phyloP scores from a whole-genome alignment of 1,140 invertebrate genomes.

The Paraescarpia echinospica region DNA sequence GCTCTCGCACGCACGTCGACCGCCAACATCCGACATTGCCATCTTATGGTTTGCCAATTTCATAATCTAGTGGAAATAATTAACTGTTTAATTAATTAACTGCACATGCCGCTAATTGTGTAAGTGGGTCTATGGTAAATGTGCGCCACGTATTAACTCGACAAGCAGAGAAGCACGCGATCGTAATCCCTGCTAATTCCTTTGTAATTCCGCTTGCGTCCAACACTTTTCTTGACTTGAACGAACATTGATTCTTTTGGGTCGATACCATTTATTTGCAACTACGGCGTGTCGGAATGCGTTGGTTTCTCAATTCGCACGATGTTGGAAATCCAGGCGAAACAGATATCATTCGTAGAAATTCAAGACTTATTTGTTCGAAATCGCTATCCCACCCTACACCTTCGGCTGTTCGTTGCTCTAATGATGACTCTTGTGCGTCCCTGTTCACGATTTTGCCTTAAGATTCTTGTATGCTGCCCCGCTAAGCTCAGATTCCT shows the following conservation, averaged over 20 bases:
- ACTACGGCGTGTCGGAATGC: no score
- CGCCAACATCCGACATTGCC: background rate
- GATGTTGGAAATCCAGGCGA: background rate
- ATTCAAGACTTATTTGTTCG: no score
- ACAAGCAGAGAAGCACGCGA: background rate
- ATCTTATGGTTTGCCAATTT: background rate
- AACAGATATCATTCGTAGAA: background rate
- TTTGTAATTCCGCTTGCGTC: background rate
- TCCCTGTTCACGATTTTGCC: no score
- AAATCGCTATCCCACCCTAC: no score
- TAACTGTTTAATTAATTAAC: conserved; percentile 7
- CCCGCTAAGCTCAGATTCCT: no score
- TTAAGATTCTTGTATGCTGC: no score
- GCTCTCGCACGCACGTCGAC: background rate
- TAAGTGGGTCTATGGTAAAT: background rate
- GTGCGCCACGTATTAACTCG: background rate
- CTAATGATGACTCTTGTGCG: no score
- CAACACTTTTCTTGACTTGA: background rate
- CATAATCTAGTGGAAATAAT: background rate
- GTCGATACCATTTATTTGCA: background rate
- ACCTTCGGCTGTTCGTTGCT: no score
- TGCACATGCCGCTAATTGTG: background rate
- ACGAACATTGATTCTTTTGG: background rate
- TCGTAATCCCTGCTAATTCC: background rate
- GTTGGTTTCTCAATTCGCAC: background rate